Evolutionary conservation across 2,797 vertebrate genomes (phyloP), one percentile per base, ranked within the genome.

Genomic region (Dendrocincla tyrannina): DNA sequence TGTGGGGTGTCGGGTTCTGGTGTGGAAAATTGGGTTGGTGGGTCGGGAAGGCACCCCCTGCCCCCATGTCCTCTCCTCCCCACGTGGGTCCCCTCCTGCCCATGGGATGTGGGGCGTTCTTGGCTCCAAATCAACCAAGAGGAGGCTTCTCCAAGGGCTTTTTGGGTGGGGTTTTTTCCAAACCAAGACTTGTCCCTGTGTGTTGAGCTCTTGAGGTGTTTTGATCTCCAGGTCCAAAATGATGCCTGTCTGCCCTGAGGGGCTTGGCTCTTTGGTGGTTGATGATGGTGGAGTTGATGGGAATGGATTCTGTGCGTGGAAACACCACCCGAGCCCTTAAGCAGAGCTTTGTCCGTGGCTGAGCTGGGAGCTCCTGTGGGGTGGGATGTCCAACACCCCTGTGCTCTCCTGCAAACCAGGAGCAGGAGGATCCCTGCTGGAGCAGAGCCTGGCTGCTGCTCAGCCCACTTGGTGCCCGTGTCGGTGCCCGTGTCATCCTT

Each of bases 91-190:
- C 8, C 13, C 15, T n/a, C 11, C 52, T 30, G 24, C 9, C 3
- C 53, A 5, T 0, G 0, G 33, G 35, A 9, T 13, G 16, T 4
- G 5, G 28, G 11, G 15, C 20, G 41, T 3, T 3, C 2, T 6
- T 42, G n/a, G n/a, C 23, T 20, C 41, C 0, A 1, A 11, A 27
- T 9, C 68, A 53, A 62, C 39, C 84, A 3, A 12, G 58, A 35
- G 22, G 58, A 32, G 24, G 62, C 3, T 70, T 49, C 30, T 60
- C 17, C 5, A 35, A 39, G 83, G 28, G 46, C 19, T 6, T 68
- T 5, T 3, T 6, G 2, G 75, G 62, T 6, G 75, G 62, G 6
- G 10, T 30, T 74, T 53, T 73, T 63, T 23, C 30, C 63, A 76
- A 84, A 28, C 68, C 56, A 46, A 22, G 18, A 6, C 23, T 37